phyloP scores from a whole-genome alignment of 1,140 invertebrate species.

The Anthonomus grandis region DNA sequence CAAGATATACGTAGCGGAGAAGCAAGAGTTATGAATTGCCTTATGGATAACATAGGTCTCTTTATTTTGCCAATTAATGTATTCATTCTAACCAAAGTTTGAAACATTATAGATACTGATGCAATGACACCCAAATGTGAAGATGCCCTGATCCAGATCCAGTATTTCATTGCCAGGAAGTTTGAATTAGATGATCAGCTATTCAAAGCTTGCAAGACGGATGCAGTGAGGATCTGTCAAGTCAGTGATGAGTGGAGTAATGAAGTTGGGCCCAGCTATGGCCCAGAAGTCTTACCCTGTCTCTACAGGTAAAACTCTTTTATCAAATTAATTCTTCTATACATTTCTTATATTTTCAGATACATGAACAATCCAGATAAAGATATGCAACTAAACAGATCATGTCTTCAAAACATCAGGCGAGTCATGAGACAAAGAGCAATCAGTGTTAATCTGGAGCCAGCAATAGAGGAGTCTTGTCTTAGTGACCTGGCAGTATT shows the following conservation, averaged over 20 bases:
- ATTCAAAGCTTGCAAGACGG: conserved; percentile 79
- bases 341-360: conserved; percentile 41
- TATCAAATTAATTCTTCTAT: neutral
- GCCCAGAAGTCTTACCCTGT: conserved; percentile 86
- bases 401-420: conserved; percentile 76
- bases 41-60: conserved; percentile 74
- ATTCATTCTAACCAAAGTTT: neutral
- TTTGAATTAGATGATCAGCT: conserved; percentile 89
- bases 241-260: conserved; percentile 71
- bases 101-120: conserved; percentile 58
- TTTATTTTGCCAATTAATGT: neutral
- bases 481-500: conserved; percentile 77
- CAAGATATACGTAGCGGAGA: conserved; percentile 64
- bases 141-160: conserved; percentile 88
- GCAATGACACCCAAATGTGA: conserved; percentile 89
- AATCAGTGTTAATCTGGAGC: conserved; percentile 86
- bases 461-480: conserved; percentile 90
- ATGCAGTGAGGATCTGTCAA: conserved; percentile 80
- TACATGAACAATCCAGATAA: conserved; percentile 74
- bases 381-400: conserved; percentile 59
- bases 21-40: conserved; percentile 84
- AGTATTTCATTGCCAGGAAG: conserved; percentile 94
- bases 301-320: conserved; percentile 63
- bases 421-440: conserved; percentile 91
- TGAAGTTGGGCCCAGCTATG: conserved; percentile 63